Evolutionary conservation across 37 sponge, comb jelly and placozoan genomes (phyloP).

Genomic region (Mnemiopsis leidyi): DNA sequence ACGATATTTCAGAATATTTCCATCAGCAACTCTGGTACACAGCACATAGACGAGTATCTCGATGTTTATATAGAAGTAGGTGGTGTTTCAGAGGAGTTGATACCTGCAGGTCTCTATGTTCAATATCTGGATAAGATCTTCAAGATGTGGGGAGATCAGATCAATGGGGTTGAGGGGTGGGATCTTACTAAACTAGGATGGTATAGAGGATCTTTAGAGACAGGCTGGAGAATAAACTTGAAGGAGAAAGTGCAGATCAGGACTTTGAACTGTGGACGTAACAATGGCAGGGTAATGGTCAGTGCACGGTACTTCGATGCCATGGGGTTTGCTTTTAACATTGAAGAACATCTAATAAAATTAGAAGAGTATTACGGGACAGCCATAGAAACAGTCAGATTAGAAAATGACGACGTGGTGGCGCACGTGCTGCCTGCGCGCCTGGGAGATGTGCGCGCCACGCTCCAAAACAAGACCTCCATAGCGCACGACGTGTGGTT

Average conservation of each 20-base stretch:
- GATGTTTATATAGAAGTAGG: not conserved
- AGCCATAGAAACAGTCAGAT: not conserved
- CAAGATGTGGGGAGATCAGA: not conserved
- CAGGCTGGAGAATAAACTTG: not conserved
- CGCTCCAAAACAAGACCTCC: not conserved
- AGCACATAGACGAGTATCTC: not conserved
- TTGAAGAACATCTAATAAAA: not conserved
- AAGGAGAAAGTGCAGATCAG: not conserved
- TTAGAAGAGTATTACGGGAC: not conserved
- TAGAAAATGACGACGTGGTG: not conserved
- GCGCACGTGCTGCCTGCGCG: not conserved
- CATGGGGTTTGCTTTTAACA: not conserved
- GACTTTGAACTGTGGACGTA: not conserved
- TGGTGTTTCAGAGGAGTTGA: not conserved
- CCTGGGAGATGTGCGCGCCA: not conserved
- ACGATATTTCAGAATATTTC: not conserved
- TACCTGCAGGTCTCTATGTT: not conserved
- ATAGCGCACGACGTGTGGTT: not conserved
- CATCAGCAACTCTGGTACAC: not conserved
- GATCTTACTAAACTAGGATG: slow-evolving; percentile 36
- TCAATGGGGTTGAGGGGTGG: slow-evolving; percentile 9
- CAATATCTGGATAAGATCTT: not conserved
- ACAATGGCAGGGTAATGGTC: not conserved
- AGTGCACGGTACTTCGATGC: not conserved
- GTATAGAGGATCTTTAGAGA: not conserved